Conservation (phyloP, 2,113 vertebrate species). For the Amazona vittata region DNA sequence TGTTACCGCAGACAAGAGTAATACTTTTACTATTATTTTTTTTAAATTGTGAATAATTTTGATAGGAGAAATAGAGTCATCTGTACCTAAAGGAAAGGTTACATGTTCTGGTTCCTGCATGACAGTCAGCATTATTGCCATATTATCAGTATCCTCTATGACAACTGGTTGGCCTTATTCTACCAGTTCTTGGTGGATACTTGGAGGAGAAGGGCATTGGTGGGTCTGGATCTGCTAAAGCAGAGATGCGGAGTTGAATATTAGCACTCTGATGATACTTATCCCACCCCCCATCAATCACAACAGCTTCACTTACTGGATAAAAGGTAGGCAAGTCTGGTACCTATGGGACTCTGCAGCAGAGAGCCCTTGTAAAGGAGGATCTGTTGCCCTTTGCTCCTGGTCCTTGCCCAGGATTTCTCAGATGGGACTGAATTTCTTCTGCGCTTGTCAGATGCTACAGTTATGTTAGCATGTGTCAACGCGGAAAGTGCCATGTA, state of each 20-base stretch:
- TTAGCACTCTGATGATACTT: neutral
- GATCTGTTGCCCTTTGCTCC: neutral
- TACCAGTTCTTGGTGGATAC: neutral
- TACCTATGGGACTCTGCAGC: neutral
- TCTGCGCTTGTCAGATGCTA: neutral
- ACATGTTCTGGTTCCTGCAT: neutral
- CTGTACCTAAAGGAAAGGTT: neutral
- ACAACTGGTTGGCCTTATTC: neutral
- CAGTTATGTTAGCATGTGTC: neutral
- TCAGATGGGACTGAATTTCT: neutral
- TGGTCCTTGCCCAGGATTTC: neutral
- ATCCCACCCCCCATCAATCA: neutral
- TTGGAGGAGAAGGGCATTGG: neutral
- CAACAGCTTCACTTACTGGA: neutral
- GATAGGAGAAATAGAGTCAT: neutral
- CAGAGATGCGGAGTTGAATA: neutral
- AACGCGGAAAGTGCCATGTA: neutral
- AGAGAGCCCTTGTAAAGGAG: neutral
- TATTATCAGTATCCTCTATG: accelerated
- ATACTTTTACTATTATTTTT: neutral
- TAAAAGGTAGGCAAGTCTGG: neutral
- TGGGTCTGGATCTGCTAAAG: neutral
- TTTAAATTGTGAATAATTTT: neutral
- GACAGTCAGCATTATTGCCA: neutral
- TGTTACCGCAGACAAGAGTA: neutral